A percentile compares a stretch with the other conserved stretches of the same genome.
These are phyloP conservation scores for Pelecanoides urinatrix DNA, from an alignment of 2,113 vertebrate genomes.

Conservation along the genomic window DNA sequence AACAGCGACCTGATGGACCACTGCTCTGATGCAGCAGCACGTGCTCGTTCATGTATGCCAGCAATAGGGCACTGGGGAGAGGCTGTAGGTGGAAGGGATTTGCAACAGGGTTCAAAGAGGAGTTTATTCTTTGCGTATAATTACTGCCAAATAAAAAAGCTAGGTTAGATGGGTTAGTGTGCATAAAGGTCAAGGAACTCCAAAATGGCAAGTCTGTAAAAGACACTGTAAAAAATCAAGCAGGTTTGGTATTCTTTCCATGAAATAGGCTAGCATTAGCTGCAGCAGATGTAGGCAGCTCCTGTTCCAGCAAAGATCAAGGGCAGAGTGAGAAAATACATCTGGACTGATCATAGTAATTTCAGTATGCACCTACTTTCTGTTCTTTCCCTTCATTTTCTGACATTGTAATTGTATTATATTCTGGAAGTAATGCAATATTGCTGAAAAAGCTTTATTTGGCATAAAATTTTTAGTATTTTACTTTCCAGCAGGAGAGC, in stretches of 20 bases:
- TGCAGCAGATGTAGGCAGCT: neutral
- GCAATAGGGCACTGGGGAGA: neutral
- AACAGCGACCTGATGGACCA: neutral
- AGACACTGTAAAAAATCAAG: neutral
- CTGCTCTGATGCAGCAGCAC: neutral
- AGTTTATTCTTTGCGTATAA: neutral
- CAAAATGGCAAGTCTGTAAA: neutral
- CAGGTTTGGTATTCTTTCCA: neutral
- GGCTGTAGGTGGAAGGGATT: neutral
- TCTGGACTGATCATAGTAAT: neutral
- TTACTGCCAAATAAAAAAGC: neutral
- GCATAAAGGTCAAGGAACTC: neutral
- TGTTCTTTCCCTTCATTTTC: neutral
- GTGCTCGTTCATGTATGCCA: accelerated
- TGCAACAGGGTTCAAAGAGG: neutral
- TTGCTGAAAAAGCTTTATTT: neutral
- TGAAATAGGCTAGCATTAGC: neutral
- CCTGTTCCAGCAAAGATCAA: neutral
- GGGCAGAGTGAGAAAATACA: neutral
- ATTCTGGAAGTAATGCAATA: neutral
- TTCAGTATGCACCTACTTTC: neutral
- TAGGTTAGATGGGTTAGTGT: neutral
- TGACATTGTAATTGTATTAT: neutral
- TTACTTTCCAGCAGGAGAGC: neutral
- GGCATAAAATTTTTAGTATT: neutral